phyloP scores from a whole-genome alignment of 1,140 invertebrate species.

The Cotesia vestalis region DNA sequence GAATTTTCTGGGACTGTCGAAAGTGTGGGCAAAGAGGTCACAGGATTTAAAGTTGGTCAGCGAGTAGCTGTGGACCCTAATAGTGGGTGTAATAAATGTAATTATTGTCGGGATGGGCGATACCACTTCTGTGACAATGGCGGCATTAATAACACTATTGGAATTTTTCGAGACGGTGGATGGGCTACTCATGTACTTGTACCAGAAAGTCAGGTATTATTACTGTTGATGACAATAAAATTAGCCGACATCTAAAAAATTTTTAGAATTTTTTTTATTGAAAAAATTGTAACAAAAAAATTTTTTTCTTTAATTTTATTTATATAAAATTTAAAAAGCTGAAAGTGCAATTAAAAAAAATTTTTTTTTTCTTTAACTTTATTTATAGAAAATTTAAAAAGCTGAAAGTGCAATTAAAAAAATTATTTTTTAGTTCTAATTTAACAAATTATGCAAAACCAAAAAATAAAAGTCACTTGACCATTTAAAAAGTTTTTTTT shows the following conservation, averaged over 20 bases:
- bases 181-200: constrained; percentile 73
- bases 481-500: no score
- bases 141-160: constrained; percentile 72
- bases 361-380: no score
- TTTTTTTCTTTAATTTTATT: no score
- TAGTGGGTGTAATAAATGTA: constrained; percentile 70
- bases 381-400: no score
- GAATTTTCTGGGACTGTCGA: constrained; percentile 75
- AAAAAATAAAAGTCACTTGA: no score
- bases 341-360: no score
- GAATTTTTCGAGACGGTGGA: constrained; percentile 73
- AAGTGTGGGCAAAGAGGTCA: constrained; percentile 69
- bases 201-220: constrained; percentile 68
- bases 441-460: no score
- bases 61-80: constrained; percentile 76
- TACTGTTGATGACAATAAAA: not conserved
- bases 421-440: no score
- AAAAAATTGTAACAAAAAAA: no score
- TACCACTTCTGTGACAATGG: constrained; percentile 72
- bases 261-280: no score
- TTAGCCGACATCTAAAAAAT: not conserved
- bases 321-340: no score
- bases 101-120: constrained; percentile 68
- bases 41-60: constrained; percentile 71
- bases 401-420: no score